Evolutionary conservation across 1,140 invertebrate genomes (phyloP), one percentile per base, ranked within the genome.

Genomic region (Drosophila pandora): DNA sequence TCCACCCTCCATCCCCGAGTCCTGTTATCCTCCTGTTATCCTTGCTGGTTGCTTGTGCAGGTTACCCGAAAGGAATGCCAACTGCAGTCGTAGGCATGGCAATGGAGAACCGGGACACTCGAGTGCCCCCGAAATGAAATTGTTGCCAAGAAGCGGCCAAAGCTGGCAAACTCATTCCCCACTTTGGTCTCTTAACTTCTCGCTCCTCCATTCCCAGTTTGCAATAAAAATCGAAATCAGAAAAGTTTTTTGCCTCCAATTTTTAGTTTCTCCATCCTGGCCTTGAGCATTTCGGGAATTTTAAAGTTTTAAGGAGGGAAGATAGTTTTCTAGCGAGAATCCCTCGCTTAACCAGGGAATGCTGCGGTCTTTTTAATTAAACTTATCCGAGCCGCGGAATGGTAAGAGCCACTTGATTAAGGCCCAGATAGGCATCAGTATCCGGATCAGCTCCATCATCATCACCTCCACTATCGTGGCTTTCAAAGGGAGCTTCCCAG

Each of bases 191-290:
- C 53, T 45, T 52, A 43, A 23, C 13, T 28, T 32, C n/a, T 48
- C 2, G 10, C 49, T 50, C 49, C 34, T n/a, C 30, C 50, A 17
- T 60, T 84, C 76, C 83, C 70, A 68, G 43, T 65, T 32, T 50
- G 70, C 75, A 85, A 85, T 87, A 87, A 85, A 85, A 85, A 85
- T 85, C 69, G 82, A 85, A 87, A 85, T 85, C 82, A 64, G 61
- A 54, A 82, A 85, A 85, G 62, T 87, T 85, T 78, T 69, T 72
- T 71, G 63, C 69, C 53, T 65, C 23, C 34, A 13, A 13, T 28
- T 47, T 52, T 30, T 23, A 39, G 23, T 55, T 63, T 50, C 37
- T 21, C 13, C 10, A n/a, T 54, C 37, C 49, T 60, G 13, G 47
- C 48, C 12, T 57, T 55, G 23, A 41, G n/a, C 25, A 59, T 34